phyloP scores from a whole-genome alignment of 2,113 vertebrate species.

The Istiophorus platypterus region DNA sequence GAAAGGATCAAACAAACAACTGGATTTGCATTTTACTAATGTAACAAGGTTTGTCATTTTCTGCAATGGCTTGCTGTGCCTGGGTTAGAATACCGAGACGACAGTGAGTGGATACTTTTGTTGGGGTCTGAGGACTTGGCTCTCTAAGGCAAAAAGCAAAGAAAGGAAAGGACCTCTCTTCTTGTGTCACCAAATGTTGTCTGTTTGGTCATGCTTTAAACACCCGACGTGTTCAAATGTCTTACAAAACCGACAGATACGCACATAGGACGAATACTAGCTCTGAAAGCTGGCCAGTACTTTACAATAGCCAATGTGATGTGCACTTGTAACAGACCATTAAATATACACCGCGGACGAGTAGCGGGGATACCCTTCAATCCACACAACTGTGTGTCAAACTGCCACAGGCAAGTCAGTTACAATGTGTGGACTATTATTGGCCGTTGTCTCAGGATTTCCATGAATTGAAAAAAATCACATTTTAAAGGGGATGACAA shows the following conservation, averaged over 20 bases:
- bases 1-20: constrained; percentile 64
- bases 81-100: constrained; percentile 78
- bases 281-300: constrained; percentile 84
- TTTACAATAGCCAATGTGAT: constrained; percentile 81
- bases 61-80: constrained; percentile 80
- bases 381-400: constrained; percentile 85
- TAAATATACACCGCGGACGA: constrained; percentile 68
- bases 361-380: constrained; percentile 85
- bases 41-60: constrained; percentile 76
- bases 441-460: constrained; percentile 71
- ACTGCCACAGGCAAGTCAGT: constrained; percentile 84
- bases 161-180: constrained; percentile 81
- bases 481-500: constrained; percentile 83
- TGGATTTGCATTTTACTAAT: constrained; percentile 59
- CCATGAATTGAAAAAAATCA: constrained; percentile 84
- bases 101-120: constrained; percentile 52
- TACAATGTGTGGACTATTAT: constrained; percentile 83
- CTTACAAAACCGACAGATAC: constrained; percentile 84
- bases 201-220: constrained; percentile 89
- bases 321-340: constrained; percentile 86
- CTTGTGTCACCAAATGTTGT: constrained; percentile 80
- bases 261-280: constrained; percentile 85
- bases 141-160: constrained; percentile 86
- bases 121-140: constrained; percentile 72
- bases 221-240: constrained; percentile 74